Base-by-base conservation (phyloP, 1,140 invertebrate species). In the Drosophila erecta region DNA sequence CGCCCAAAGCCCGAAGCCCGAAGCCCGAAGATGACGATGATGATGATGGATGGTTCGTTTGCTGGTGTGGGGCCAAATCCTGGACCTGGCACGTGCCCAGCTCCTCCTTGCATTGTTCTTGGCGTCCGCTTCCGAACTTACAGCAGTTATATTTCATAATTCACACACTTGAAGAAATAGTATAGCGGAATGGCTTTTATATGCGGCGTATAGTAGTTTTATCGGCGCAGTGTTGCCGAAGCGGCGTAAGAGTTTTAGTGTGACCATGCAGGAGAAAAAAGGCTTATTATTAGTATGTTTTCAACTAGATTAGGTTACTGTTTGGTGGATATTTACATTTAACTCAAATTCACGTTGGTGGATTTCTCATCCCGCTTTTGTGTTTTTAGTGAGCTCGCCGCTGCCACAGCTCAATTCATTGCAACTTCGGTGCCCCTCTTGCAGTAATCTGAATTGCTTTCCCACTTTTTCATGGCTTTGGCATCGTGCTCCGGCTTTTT, bases 91-190 rank as follows among this genome's bases (percentile, higher is more conserved):
- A 76, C 75, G 83, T 81, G 83, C 74, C 53, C 37, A 17, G 60
- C 37, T 55, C 38, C 41, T 38, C 47, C 64, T 51, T 60, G 77
- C 78, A 80, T 80, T 72, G 78, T 65, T 65, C 71, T 73, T 38
- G 47, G 50, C 54, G 73, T 75, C 30, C 54, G 71, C 56, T 83
- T 40, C 58, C 54, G 59, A 77, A 78, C 78, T 75, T 87, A 60
- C 70, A 66, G 79, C 83, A 89, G 83, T 87, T 87, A 87, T 87
- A 87, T 87, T 87, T 87, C 84, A 86, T 86, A 86, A 78, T 85
- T 85, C 30, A 33, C 14, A 14, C 37, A 67, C 37, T 33, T 11
- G 8, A 5, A 65, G 6, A 49, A 51, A 58, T 11, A 35, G 6
- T 11, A 20, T 44, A 5, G 3, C 2, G 7, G 2, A 41, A 15